Evolutionary conservation across 2,797 vertebrate species (phyloP).

Genomic region (Platyrinchus mystaceus): DNA sequence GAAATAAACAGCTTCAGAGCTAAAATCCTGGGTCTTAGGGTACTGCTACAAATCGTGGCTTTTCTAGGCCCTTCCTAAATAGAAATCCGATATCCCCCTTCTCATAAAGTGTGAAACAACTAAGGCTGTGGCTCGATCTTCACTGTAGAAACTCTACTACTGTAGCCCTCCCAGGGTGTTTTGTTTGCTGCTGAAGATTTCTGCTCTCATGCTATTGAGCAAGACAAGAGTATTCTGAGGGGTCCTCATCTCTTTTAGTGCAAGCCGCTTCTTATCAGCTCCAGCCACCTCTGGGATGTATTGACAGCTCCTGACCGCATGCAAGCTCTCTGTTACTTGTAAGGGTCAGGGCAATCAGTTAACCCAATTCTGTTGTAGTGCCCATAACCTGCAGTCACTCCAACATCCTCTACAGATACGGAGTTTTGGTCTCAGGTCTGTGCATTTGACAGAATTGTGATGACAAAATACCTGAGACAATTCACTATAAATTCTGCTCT

Average conservation of each 20-base stretch:
- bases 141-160: background rate
- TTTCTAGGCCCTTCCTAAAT: background rate
- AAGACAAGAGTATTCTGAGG: background rate
- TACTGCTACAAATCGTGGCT: background rate
- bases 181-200: background rate
- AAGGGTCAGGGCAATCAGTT: background rate
- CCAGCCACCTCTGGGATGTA: background rate
- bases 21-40: background rate
- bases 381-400: background rate
- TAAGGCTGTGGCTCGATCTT: background rate
- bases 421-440: background rate
- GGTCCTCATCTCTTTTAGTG: background rate
- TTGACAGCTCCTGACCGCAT: background rate
- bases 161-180: background rate
- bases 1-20: background rate
- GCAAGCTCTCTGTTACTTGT: background rate
- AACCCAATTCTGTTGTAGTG: background rate
- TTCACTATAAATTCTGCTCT: background rate
- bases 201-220: background rate
- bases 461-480: background rate
- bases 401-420: background rate
- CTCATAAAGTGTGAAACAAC: background rate
- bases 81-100: background rate
- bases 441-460: background rate
- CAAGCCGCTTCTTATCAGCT: background rate